Percentiles rank a stretch among this genome's conserved stretches.
phyloP scores from a whole-genome alignment of 2,113 vertebrate species.

The Plestiodon gilberti region DNA sequence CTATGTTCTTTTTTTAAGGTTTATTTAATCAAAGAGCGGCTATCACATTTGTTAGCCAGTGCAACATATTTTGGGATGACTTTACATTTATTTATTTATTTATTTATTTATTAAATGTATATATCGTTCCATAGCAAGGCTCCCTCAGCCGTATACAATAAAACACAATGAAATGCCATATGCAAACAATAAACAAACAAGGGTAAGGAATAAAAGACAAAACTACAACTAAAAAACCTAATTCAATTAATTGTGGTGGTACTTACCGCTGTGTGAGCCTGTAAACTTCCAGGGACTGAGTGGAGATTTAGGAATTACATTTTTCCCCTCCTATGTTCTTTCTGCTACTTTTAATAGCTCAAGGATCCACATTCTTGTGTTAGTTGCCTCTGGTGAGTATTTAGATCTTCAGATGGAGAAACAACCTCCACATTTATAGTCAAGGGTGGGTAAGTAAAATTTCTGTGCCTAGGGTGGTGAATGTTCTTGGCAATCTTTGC shows the following conservation, averaged over 20 bases:
- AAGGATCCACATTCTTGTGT: fast-evolving
- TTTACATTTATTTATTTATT: background rate
- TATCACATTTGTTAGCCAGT: background rate
- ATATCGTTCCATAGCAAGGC: background rate
- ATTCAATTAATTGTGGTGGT: slow-evolving; percentile 5
- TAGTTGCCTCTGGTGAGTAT: fast-evolving
- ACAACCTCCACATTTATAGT: background rate
- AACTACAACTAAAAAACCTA: slow-evolving; percentile 53
- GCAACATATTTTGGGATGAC: background rate
- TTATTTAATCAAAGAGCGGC: background rate
- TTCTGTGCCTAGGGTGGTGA: too few species aligned
- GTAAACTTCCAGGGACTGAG: slow-evolving; percentile 39
- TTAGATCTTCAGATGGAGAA: background rate
- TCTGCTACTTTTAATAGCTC: background rate
- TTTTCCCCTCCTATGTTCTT: background rate
- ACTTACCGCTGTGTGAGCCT: background rate
- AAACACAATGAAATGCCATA: background rate
- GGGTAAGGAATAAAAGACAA: background rate
- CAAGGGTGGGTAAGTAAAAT: background rate
- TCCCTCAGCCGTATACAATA: background rate
- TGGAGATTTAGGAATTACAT: slow-evolving; percentile 21
- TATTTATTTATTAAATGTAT: background rate
- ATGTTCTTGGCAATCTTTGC: fast-evolving
- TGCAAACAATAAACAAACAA: background rate
- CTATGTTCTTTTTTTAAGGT: slow-evolving; percentile 5